Conservation (phyloP, 2,888 invertebrate genomes). For the Drosophila mulleri region DNA sequence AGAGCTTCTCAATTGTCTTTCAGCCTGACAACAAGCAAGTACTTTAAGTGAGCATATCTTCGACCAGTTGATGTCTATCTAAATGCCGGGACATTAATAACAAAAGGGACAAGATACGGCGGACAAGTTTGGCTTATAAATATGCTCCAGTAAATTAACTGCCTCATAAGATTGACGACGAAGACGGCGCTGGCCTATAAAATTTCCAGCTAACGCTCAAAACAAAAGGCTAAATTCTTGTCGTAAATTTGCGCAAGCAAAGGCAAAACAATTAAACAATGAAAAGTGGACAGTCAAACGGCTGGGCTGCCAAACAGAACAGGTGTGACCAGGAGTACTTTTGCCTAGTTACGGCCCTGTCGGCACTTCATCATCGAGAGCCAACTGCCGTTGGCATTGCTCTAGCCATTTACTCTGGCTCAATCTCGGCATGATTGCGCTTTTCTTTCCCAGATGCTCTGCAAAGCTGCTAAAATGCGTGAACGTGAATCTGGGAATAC, state of each 20-base stretch:
- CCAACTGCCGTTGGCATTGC: constrained; percentile 49
- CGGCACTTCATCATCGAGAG: constrained; percentile 59
- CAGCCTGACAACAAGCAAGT: not conserved
- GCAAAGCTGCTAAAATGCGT: not conserved
- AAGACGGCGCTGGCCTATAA: constrained; percentile 29
- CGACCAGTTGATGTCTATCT: constrained; percentile 41
- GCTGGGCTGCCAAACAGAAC: constrained; percentile 35
- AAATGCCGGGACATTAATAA: constrained; percentile 56
- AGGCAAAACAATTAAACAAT: constrained; percentile 71
- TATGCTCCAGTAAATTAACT: constrained; percentile 62
- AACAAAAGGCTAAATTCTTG: constrained; percentile 52
- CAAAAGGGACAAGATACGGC: constrained; percentile 25
- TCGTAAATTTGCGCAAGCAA: constrained; percentile 55
- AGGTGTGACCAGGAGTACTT: constrained; percentile 67
- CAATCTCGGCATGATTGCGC: constrained; percentile 1
- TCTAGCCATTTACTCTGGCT: constrained; percentile 24
- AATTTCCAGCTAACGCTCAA: constrained; percentile 31
- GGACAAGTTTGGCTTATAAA: constrained; percentile 38
- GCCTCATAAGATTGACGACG: constrained; percentile 62
- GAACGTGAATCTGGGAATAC: not conserved
- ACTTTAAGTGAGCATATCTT: constrained; percentile 7
- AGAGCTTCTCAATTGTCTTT: not conserved
- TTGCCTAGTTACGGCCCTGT: constrained; percentile 68
- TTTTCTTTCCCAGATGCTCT: constrained; percentile 34
- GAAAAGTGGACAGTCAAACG: constrained; percentile 69